Conservation (phyloP, 2,797 vertebrate genomes). For the Aeoliscus strigatus region DNA sequence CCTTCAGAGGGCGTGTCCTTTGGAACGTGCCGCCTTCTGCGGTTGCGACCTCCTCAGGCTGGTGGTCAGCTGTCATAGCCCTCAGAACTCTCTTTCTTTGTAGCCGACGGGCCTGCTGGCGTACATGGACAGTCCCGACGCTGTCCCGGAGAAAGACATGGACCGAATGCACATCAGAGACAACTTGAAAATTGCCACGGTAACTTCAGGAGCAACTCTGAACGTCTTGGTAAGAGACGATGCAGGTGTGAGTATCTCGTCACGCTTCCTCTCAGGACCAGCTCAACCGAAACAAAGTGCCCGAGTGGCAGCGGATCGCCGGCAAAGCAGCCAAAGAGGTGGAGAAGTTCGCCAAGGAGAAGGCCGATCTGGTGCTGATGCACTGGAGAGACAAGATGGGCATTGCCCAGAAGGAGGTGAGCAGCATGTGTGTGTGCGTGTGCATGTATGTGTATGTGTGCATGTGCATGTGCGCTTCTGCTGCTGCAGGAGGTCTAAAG, state of each 20-base stretch:
- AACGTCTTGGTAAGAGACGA: neutral
- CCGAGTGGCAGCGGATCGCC: slow-evolving; percentile 95
- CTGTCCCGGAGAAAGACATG: slow-evolving; percentile 91
- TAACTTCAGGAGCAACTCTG: slow-evolving; percentile 53
- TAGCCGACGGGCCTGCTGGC: slow-evolving; percentile 93
- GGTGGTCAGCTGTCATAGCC: too few relatives aligned
- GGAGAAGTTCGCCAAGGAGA: slow-evolving; percentile 99
- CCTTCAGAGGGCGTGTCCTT: too few relatives aligned
- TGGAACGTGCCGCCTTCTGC: too few relatives aligned
- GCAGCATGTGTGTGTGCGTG: too few relatives aligned
- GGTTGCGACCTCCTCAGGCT: too few relatives aligned
- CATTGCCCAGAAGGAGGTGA: slow-evolving; percentile 98
- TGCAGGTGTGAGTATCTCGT: neutral
- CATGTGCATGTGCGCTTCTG: too few relatives aligned
- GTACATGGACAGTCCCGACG: slow-evolving; percentile 89
- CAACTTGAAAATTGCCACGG: slow-evolving; percentile 95
- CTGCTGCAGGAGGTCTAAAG: too few relatives aligned
- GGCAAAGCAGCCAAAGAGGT: slow-evolving; percentile 99
- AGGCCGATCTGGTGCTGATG: slow-evolving; percentile 93
- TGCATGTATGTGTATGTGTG: too few relatives aligned
- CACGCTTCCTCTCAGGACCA: slow-evolving; percentile 80
- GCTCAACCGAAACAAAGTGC: slow-evolving; percentile 92
- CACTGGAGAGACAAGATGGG: slow-evolving; percentile 99
- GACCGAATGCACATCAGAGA: slow-evolving; percentile 97
- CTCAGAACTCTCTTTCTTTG: neutral